phyloP scores from a whole-genome alignment of 2,888 invertebrate genomes.

The Ptychoptera contaminata region DNA sequence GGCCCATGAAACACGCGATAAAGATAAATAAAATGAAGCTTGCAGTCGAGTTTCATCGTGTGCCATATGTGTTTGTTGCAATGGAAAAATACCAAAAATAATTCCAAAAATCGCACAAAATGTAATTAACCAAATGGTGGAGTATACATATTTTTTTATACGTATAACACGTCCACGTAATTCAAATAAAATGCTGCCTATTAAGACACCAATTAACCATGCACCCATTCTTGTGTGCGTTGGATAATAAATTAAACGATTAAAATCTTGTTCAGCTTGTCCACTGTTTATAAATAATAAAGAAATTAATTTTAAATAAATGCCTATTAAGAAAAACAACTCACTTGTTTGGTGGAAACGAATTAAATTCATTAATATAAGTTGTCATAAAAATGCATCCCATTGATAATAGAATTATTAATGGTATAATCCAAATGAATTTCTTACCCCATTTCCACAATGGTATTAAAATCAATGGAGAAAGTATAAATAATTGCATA shows the following conservation, averaged over 20 bases:
- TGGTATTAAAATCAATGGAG: conserved; percentile 37
- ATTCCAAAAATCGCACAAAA: conserved; percentile 6
- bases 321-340: too few species aligned
- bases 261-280: background rate
- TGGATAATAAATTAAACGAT: conserved; percentile 12
- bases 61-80: background rate
- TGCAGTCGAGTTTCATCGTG: conserved; percentile 4
- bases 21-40: conserved; percentile 10
- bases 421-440: conserved; percentile 13
- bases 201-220: conserved; percentile 20
- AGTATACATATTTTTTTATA: too few species aligned
- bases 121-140: conserved; percentile 8
- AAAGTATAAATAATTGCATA: conserved; percentile 38
- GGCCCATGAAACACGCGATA: conserved; percentile 12
- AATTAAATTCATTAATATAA: background rate
- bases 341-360: too few species aligned
- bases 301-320: too few species aligned
- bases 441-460: conserved; percentile 22
- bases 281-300: background rate
- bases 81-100: conserved; percentile 7
- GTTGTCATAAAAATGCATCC: background rate
- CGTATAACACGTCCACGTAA: conserved; percentile 10
- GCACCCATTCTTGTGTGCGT: conserved; percentile 19
- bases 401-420: conserved; percentile 16
- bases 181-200: conserved; percentile 17